Evolutionary conservation across 2,797 vertebrate genomes (phyloP).

Genomic region (Numenius phaeopus): DNA sequence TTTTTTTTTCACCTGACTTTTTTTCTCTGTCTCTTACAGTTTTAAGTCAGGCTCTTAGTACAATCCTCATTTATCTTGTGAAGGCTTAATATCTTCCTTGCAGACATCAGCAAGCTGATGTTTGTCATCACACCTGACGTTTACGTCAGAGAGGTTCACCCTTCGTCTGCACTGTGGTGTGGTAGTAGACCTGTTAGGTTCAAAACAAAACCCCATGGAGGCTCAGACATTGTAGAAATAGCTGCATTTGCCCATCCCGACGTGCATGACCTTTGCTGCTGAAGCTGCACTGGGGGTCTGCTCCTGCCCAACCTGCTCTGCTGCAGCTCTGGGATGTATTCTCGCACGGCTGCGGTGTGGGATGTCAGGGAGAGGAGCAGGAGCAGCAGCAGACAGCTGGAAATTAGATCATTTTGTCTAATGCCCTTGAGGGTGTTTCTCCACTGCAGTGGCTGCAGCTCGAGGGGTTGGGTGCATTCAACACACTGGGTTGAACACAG

Average conservation of each 20-base stretch:
- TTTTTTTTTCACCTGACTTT: not conserved
- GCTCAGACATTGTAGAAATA: not conserved
- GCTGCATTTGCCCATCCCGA: not conserved
- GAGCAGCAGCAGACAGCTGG: not conserved
- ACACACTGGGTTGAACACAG: no score
- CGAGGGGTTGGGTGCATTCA: not conserved
- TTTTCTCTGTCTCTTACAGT: not conserved
- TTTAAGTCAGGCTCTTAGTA: not conserved
- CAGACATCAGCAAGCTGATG: not conserved
- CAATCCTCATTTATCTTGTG: not conserved
- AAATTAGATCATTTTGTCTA: not conserved
- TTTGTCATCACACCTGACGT: not conserved
- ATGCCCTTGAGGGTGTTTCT: not conserved
- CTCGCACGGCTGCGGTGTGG: not conserved
- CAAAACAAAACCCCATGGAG: no score
- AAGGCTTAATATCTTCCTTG: not conserved
- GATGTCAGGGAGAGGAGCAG: not conserved
- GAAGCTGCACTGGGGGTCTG: not conserved
- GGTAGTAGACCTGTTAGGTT: not conserved
- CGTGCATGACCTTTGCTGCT: not conserved
- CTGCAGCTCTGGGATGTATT: not conserved
- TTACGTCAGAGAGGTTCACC: not conserved
- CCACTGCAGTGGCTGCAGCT: not conserved
- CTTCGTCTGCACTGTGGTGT: fast-evolving
- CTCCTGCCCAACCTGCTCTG: not conserved